Evolutionary conservation across 2,797 vertebrate species (phyloP).

Genomic region (Artibeus lituratus): DNA sequence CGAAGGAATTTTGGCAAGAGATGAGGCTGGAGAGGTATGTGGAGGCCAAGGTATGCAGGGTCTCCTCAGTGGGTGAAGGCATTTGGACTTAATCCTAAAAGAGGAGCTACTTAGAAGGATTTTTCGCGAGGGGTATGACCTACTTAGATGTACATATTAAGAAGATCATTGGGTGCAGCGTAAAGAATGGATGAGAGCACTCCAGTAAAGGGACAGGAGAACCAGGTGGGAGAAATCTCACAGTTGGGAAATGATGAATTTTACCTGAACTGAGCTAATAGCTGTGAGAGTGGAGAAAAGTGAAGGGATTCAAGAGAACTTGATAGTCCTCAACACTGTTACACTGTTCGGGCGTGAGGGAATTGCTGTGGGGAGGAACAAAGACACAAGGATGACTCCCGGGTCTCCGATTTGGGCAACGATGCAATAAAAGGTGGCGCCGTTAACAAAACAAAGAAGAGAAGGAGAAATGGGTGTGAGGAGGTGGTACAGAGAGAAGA

Average conservation of each 20-base stretch:
- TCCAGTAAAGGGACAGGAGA: not conserved
- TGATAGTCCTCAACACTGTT: not conserved
- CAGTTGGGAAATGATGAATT: conserved; percentile 24
- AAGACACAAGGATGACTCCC: not conserved
- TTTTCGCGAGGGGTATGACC: not conserved
- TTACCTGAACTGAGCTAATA: not conserved
- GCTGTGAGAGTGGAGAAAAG: not conserved
- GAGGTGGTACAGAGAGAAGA: not conserved
- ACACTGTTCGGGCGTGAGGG: not conserved
- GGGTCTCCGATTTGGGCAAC: not conserved
- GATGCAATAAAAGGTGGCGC: not conserved
- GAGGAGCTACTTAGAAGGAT: not conserved
- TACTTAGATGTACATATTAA: not conserved
- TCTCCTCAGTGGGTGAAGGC: not conserved
- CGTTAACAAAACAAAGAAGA: not conserved
- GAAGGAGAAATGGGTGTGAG: not conserved
- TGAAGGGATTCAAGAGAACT: not conserved
- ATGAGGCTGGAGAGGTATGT: not conserved
- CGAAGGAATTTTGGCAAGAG: not conserved
- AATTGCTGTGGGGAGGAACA: not conserved
- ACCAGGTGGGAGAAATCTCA: not conserved
- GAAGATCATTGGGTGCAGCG: not conserved
- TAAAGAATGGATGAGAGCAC: not conserved
- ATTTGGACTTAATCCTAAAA: not conserved
- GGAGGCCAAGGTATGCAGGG: not conserved